phyloP scores from a whole-genome alignment of 2,113 vertebrate genomes.

The Aramus guarauna region DNA sequence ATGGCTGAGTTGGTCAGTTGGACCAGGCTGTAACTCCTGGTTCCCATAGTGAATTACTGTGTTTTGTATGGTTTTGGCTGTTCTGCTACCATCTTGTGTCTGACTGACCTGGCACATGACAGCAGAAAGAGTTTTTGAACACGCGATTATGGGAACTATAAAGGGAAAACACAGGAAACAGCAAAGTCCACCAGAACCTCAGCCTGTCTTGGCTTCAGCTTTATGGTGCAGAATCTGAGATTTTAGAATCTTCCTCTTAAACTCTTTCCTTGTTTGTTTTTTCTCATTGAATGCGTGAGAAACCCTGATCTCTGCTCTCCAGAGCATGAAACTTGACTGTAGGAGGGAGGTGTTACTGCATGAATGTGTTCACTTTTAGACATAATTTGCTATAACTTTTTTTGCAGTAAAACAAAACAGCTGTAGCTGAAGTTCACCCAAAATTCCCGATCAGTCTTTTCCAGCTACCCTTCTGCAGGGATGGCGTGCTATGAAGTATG shows the following conservation, averaged over 20 bases:
- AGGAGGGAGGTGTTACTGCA: constrained; percentile 26
- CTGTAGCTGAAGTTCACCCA: constrained; percentile 39
- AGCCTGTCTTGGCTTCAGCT: not conserved
- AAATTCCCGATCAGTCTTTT: not conserved
- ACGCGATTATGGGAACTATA: not conserved
- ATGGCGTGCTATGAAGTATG: not conserved
- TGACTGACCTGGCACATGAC: not conserved
- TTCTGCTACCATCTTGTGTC: not conserved
- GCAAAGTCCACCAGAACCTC: not conserved
- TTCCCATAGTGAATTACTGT: not conserved
- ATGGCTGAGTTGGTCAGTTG: not conserved
- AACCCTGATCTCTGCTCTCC: not conserved
- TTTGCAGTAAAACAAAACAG: constrained; percentile 25
- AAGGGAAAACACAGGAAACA: not conserved
- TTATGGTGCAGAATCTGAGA: not conserved
- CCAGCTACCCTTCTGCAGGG: not conserved
- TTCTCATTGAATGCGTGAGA: not conserved
- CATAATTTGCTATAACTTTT: constrained; percentile 6
- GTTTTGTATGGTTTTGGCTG: not conserved
- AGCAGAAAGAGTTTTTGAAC: not conserved
- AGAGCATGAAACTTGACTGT: constrained; percentile 24
- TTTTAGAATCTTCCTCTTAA: not conserved
- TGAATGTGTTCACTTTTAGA: constrained; percentile 33
- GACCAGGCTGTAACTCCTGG: not conserved
- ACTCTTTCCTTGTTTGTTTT: not conserved